Percentiles rank a stretch among this genome's conserved stretches.
Evolutionary conservation across 2,797 vertebrate genomes (phyloP).

Genomic region (Onychomys leucogaster): DNA sequence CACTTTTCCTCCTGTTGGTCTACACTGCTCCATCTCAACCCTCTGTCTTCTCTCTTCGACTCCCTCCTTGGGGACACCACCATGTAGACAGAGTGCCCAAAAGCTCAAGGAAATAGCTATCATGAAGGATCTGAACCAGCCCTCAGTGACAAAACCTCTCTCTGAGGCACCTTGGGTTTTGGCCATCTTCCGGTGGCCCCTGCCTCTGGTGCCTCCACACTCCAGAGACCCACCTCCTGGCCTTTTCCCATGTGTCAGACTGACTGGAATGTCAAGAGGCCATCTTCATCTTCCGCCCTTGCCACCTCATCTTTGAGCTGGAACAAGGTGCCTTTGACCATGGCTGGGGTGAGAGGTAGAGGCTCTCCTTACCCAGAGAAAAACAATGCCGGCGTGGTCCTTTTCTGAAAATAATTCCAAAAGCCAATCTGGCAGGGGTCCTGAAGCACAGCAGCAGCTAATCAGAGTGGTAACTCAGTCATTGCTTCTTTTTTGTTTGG

Average conservation of each 20-base stretch:
- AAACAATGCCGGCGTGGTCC: not conserved
- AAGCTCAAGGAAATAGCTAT: conserved; percentile 98
- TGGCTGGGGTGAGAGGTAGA: not conserved
- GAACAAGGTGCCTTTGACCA: not conserved
- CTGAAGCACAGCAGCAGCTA: not conserved
- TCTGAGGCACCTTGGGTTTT: conserved; percentile 86
- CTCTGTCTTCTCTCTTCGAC: not conserved
- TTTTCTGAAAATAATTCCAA: not conserved
- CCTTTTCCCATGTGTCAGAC: not conserved
- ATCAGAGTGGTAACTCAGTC: not conserved
- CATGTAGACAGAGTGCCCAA: conserved; percentile 95
- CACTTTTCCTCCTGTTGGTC: conserved; percentile 73
- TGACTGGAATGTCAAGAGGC: conserved; percentile 29
- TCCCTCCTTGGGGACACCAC: conserved; percentile 76
- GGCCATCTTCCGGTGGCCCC: not conserved
- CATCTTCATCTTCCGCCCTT: not conserved
- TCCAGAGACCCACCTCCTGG: not conserved
- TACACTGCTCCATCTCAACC: conserved; percentile 74
- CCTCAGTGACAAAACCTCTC: conserved; percentile 95
- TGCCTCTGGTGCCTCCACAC: conserved; percentile 3
- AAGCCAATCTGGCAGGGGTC: not conserved
- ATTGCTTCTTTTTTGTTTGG: conserved; percentile 36
- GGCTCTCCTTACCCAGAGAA: conserved; percentile 13
- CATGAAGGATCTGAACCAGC: conserved; percentile 97
- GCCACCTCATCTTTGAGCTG: conserved; percentile 12